Base-by-base conservation (phyloP, 2,888 invertebrate species). In the Coelinius sp. region DNA sequence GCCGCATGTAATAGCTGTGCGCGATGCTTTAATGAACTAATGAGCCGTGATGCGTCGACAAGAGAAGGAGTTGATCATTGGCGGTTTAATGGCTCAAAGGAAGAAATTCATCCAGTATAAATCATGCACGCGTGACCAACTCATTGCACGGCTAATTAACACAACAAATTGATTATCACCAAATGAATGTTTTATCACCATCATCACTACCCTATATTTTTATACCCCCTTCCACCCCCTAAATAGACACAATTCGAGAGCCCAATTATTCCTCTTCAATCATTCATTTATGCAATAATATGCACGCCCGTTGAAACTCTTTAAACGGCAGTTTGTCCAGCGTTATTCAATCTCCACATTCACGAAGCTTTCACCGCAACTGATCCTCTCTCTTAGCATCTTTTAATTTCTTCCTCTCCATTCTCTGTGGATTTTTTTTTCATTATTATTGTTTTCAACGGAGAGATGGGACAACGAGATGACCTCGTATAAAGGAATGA, bases 111-210 rank as follows among this genome's bases (percentile, higher is more conserved):
- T 24, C 24, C 38, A 38, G 14, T 14, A 38, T 31, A 70, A 62
- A 44, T 46, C 17, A 44, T 14, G 27, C 20, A 44, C 62, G 66
- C 65, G 71, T 68, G 68, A 68, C 59, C 65, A 70, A 68, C 76
- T 71, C 72, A 77, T 84, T 85, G 83, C 82, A 85, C 80, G 84
- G 77, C 80, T 83, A 84, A 85, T 84, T 85, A 84, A 82, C 80
- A 79, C 82, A 82, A 83, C 83, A 83, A 85, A 84, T 85, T 83
- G 77, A 77, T 76, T 80, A 76, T 76, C 79, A 80, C 79, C 79
- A 79, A 83, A 83, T 81, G 82, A 82, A 83, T 78, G 81, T 79
- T 78, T 63, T 75, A 76, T 49, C 77, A 80, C 78, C 24, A 77
- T 80, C 80, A 77, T 78, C 66, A 24, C 49, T 35, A 10, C 27